Conservation (phyloP, 2,113 vertebrate species). For the Rhabdornis inornatus region DNA sequence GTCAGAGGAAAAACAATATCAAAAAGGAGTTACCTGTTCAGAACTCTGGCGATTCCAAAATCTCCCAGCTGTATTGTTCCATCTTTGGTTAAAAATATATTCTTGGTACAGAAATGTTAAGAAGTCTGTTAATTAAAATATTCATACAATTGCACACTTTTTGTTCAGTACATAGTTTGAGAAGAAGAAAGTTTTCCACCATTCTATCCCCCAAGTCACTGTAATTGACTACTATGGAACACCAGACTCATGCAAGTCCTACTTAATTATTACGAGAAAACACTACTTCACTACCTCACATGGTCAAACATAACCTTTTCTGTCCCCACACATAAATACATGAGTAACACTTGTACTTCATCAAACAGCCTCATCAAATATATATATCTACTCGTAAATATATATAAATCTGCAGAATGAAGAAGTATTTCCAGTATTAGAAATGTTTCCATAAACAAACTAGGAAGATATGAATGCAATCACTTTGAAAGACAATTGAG, state of each 20-base stretch:
- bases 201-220: neutral
- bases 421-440: neutral
- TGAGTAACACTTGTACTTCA: neutral
- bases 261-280: neutral
- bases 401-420: neutral
- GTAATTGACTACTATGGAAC: neutral
- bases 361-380: neutral
- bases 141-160: neutral
- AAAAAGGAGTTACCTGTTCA: conserved; percentile 85
- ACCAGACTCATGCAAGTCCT: neutral
- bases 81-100: conserved; percentile 98
- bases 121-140: conserved; percentile 48
- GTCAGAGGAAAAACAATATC: neutral
- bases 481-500: neutral
- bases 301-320: neutral
- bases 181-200: neutral
- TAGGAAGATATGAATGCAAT: neutral
- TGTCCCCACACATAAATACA: neutral
- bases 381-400: neutral
- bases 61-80: conserved; percentile 95
- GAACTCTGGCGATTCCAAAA: conserved; percentile 96
- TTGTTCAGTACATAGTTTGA: neutral
- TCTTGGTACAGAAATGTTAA: conserved; percentile 70
- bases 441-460: neutral
- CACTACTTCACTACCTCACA: neutral